Evolutionary conservation across 1,140 invertebrate species (phyloP), one percentile per base, ranked within the genome.

Genomic region (Acyrthosiphon pisum): DNA sequence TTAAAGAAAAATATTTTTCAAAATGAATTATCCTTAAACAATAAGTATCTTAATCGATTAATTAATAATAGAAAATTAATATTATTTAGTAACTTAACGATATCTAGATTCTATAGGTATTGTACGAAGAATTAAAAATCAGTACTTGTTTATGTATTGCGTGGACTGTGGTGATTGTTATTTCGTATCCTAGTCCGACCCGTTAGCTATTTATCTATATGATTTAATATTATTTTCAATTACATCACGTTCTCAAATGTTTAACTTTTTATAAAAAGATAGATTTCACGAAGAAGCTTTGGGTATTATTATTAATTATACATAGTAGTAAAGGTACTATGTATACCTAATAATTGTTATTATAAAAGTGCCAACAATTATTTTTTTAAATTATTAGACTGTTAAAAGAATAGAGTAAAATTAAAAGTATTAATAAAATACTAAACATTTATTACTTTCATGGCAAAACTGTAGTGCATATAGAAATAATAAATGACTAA

Each of bases 391-490:
- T 35, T 76, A 35, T 76, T 76, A n/a, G 60, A 76, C n/a, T 76
- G 56, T 60, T n/a, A 76, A 76, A 76, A 76, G 50, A 76, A 35
- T 76, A 76, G 60, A 76, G 30, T 0, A 76, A 76, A 76, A 76
- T 76, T n/a, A 76, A n/a, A 76, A 76, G 60, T 76, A 76, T 76
- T 76, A n/a, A 76, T 76, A 76, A 30, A n/a, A n/a, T 76, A 41
- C 41, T 76, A 76, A 76, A 76, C 14, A 76, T 76, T 76, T 76
- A 76, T 76, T 76, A 76, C 60, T 68, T 68, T 68, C 30, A 14
- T 68, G 30, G 14, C 60, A 76, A 3, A 76, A 76, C 30, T 76
- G 14, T 76, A 76, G 4, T 0, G n/a, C 14, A 76, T 76, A 76
- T n/a, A n/a, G n/a, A n/a, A 76, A 76, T 76, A 76, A 76, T 7